Evolutionary conservation across 2,113 vertebrate species (phyloP).

Genomic region (Apistogramma diplotaenia): DNA sequence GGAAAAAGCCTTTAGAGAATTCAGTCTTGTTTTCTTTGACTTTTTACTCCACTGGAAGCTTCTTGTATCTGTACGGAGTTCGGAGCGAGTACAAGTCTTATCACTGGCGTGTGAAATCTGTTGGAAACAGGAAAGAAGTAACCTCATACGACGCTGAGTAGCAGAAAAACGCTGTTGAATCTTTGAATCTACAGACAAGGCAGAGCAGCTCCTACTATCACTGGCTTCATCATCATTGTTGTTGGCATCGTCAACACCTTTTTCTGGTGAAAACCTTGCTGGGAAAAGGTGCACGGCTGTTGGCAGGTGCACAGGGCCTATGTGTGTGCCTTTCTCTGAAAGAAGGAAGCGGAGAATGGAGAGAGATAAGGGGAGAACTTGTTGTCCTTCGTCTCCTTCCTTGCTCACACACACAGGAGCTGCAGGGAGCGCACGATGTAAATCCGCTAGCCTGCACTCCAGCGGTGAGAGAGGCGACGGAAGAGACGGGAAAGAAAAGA

Average conservation of each 20-base stretch:
- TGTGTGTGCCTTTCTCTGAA: slow-evolving; percentile 14
- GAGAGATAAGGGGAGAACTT: slow-evolving; percentile 37
- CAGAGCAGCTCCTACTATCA: neutral
- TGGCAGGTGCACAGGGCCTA: neutral
- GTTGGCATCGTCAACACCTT: neutral
- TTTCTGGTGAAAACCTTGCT: neutral
- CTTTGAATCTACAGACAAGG: neutral
- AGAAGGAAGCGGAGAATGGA: neutral
- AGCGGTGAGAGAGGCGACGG: slow-evolving; percentile 42
- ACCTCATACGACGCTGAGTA: neutral
- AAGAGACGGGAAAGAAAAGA: slow-evolving; percentile 44
- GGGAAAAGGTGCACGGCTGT: neutral
- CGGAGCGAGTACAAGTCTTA: slow-evolving; percentile 17
- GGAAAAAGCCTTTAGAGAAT: neutral
- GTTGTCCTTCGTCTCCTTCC: slow-evolving; percentile 20
- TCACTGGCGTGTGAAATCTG: slow-evolving; percentile 4
- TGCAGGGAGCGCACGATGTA: slow-evolving; percentile 41
- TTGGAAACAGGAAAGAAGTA: slow-evolving; percentile 6
- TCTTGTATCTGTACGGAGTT: slow-evolving; percentile 20
- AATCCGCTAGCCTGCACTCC: slow-evolving; percentile 46
- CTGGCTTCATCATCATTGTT: neutral
- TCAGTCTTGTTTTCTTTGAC: neutral
- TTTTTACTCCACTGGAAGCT: neutral
- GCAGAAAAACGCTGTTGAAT: slow-evolving; percentile 1
- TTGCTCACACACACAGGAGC: neutral